Evolutionary conservation across 1,140 invertebrate genomes (phyloP).

Genomic region (Lepidotrigona ventralis): DNA sequence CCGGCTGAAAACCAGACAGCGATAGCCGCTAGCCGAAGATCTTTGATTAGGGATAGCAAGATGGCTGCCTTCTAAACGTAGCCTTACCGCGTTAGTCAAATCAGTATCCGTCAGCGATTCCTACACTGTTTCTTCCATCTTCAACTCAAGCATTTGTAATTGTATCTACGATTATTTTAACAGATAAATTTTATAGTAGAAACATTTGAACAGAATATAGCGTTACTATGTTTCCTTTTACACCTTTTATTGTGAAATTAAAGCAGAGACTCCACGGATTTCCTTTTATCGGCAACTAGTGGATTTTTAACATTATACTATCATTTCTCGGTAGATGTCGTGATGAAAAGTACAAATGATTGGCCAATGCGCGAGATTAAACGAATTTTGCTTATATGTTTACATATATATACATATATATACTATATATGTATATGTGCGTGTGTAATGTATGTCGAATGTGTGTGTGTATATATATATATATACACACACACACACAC

Average conservation of each 20-base stretch:
- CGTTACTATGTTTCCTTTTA: slow-evolving; percentile 29
- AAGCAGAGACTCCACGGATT: slow-evolving; percentile 65
- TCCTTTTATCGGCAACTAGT: slow-evolving; percentile 74
- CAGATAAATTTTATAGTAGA: slow-evolving; percentile 21
- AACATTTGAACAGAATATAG: background rate
- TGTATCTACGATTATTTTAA: slow-evolving; percentile 16
- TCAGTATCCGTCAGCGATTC: slow-evolving; percentile 17
- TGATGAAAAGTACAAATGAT: slow-evolving; percentile 21
- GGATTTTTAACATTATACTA: slow-evolving; percentile 58
- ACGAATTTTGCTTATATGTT: slow-evolving; percentile 8
- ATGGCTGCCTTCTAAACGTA: slow-evolving; percentile 81
- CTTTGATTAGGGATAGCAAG: slow-evolving; percentile 82
- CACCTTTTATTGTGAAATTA: slow-evolving; percentile 56
- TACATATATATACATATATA: background rate
- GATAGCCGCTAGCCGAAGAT: slow-evolving; percentile 80
- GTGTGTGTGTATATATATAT: background rate
- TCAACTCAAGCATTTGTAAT: background rate
- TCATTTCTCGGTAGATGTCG: slow-evolving; percentile 57
- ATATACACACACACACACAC: too few relatives aligned
- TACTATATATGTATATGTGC: background rate
- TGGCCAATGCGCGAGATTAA: slow-evolving; percentile 38
- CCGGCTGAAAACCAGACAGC: slow-evolving; percentile 80
- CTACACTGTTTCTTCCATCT: background rate
- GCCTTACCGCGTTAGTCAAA: slow-evolving; percentile 77
- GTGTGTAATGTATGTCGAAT: background rate